Conservation (phyloP, 2,113 vertebrate species). For the Oenanthe oenanthe region DNA sequence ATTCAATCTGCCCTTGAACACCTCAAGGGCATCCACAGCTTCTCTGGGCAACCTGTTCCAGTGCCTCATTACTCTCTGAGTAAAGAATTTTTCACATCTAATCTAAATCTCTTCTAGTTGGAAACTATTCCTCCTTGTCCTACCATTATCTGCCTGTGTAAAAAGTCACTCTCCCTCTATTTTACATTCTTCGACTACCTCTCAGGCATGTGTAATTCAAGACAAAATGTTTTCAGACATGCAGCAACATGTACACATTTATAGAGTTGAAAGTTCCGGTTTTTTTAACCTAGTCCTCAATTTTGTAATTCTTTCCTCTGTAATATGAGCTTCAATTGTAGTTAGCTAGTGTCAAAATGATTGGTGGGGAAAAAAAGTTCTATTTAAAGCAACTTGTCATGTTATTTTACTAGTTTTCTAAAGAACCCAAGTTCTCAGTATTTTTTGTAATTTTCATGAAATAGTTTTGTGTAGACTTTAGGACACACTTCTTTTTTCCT, state of each 20-base stretch:
- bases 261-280: not conserved
- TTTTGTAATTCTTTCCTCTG: not conserved
- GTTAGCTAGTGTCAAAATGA: not conserved
- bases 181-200: not conserved
- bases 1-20: not conserved
- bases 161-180: not conserved
- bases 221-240: not conserved
- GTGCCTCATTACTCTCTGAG: not conserved
- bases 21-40: not conserved
- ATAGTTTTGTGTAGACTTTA: not conserved
- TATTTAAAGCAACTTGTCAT: not conserved
- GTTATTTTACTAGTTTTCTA: not conserved
- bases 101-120: not conserved
- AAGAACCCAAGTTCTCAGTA: not conserved
- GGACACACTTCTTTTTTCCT: not conserved
- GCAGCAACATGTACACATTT: not conserved
- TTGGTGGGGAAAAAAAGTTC: not conserved
- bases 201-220: not conserved
- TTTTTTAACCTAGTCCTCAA: not conserved
- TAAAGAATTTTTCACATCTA: not conserved
- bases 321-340: not conserved
- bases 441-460: not conserved
- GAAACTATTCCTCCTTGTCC: not conserved
- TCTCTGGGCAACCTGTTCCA: not conserved
- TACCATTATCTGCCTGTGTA: not conserved